Evolutionary conservation across 2,113 vertebrate genomes (phyloP).

Genomic region (Zapornia atra): DNA sequence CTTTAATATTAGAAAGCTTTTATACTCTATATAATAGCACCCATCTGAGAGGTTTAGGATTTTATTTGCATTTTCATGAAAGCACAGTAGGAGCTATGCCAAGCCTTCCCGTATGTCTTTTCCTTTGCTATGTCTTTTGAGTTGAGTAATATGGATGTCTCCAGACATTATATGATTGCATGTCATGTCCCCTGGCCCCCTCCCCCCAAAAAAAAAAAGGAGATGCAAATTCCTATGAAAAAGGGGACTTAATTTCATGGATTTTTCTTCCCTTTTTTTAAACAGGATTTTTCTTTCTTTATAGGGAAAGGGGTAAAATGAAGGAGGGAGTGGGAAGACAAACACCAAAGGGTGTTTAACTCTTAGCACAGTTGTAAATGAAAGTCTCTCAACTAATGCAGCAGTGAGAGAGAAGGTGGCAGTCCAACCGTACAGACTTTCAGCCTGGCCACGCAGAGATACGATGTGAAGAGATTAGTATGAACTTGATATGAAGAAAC

Average conservation of each 20-base stretch:
- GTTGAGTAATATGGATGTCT: background rate
- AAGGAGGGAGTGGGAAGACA: background rate
- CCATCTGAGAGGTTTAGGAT: slow-evolving; percentile 45
- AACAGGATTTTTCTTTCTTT: background rate
- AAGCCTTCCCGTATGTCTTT: slow-evolving; percentile 28
- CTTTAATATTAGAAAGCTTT: slow-evolving; percentile 50
- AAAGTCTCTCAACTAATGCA: background rate
- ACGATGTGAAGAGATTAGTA: background rate
- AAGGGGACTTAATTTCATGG: background rate
- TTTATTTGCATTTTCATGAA: slow-evolving; percentile 43
- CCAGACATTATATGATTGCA: background rate
- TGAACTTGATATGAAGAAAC: background rate
- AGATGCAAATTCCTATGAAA: background rate
- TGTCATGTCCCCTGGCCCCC: too few species aligned
- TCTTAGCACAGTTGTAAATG: background rate
- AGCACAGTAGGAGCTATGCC: slow-evolving; percentile 51
- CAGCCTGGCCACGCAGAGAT: background rate
- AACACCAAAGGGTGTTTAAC: background rate
- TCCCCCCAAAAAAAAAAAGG: background rate
- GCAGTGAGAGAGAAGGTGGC: background rate
- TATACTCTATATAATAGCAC: slow-evolving; percentile 38
- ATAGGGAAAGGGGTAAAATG: background rate
- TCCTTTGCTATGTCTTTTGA: background rate
- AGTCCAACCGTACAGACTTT: background rate
- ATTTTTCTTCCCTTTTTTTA: background rate